Evolutionary conservation across 2,797 vertebrate species (phyloP), one percentile per base, ranked within the genome.

Genomic region (Mus caroli): DNA sequence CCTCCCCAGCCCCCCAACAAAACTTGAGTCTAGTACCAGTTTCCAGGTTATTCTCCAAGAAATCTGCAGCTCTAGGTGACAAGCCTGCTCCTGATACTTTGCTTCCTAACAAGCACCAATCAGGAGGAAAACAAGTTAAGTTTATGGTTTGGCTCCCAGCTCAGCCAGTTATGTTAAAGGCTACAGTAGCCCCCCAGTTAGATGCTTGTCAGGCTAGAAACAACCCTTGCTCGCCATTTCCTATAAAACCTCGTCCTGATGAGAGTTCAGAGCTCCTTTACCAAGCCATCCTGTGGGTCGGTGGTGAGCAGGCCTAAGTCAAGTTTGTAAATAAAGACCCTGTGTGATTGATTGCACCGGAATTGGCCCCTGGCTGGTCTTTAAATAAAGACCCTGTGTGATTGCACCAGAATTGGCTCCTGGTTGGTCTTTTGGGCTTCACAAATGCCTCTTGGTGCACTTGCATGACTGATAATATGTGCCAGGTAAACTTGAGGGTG

Each of bases 401-500:
- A 69, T 8, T n/a, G 67, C 34, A n/a, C 7, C 4, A 2, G 67
- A 69, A 69, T 8, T 69, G 67, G 67, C 17, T 19, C 17, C 17
- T 37, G 69, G n/a, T 71, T 71, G 69, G 69, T 37, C 69, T 71
- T 71, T 37, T 71, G n/a, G 69, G n/a, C 17, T 37, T 71, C 69
- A 37, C 17, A 3, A 71, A 20, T 37, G n/a, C 7, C 37, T 71
- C 34, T n/a, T 19, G 8, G n/a, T 20, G 37, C n/a, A 71, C 69
- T 71, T 28, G 46, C 56, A 90, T 84, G 85, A 90, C 64, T 97
- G 94, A 50, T 93, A 82, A 3, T 94, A 46, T 87, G 96, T 88
- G 50, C 31, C 31, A 34, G 84, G 31, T 50, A 62, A 88, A 2
- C 3, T 62, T 86, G 78, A 82, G 52, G 26, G 20, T n/a, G 0